Base-by-base conservation (phyloP, 2,888 invertebrate species). In the Octodonta nipae region DNA sequence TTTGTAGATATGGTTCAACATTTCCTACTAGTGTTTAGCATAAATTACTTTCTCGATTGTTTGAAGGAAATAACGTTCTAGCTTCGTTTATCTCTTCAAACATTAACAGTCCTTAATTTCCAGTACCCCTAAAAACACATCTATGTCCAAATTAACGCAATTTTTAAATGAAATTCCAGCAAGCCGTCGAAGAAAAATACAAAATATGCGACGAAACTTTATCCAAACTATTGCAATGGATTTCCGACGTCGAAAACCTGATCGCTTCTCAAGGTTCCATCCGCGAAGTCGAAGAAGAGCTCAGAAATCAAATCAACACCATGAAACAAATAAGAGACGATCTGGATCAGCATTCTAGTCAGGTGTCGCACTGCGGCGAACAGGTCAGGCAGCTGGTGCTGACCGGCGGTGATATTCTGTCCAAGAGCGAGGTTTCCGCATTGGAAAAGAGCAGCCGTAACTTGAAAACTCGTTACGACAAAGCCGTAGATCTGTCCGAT, bases 151-250 rank as follows among this genome's bases (percentile, higher is more conserved):
- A n/a, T n/a, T n/a, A n/a, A n/a, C n/a, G n/a, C n/a, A n/a, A n/a
- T n/a, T 22, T 22, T 22, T 11, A 22, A 3, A 22, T 4, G 4
- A 3, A 22, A 3, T 66, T 73, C 45, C 71, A 91, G 91, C 87
- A 88, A 84, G 89, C 89, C 55, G 85, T 89, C 49, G 85, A 89
- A 66, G 91, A 91, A 62, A 88, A 88, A 64, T 91, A 88, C 71
- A 82, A 83, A 58, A 70, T 85, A 51, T 89, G 88, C 64, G 86
- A 87, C 61, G 86, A 88, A 60, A 82, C 79, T 25, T 69, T 89
- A 37, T 76, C 78, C 40, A 84, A 84, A 57, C 69, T 91, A 36
- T 67, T 88, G 48, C 79, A 83, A 61, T 91, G 89, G 89, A 79
- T 92, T 47, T 72, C 75, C 13, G 79, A 81, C 38, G 70, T 89